Base-by-base conservation (phyloP, 1,140 invertebrate genomes). In the Paraescarpia echinospica region DNA sequence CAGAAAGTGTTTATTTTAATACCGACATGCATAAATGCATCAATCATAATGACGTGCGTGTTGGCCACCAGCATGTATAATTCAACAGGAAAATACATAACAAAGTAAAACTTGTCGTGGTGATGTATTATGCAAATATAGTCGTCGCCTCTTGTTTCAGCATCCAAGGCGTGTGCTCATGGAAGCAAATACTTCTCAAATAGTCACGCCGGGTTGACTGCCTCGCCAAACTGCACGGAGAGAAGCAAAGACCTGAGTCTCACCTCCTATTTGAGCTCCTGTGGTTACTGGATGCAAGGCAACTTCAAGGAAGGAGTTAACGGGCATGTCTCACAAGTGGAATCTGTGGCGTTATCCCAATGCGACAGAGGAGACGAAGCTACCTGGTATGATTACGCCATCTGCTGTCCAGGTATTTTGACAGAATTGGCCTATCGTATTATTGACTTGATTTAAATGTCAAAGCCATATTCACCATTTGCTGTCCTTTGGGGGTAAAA, bases 331-430 rank as follows among this genome's bases (percentile, higher is more conserved):
- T 18, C 33, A 35, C 1, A 4, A 18, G 18, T 90, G 33, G 89
- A 90, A 22, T 90, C 89, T 31, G 33, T 8, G 34, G 35, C 34
- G 14, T 31, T 90, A 18, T 31, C 33, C 18, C 5, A 90, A 22
- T 90, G 89, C 35, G 89, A 90, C 89, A 90, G 33, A 34, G 89
- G 89, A 90, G 89, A 90, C 35, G n/a, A 8, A 34, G 34, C 35
- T 33, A 34, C 35, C 89, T 34, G 89, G 35, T 90, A 90, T n/a
- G 35, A 18, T n/a, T 33, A 12, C 35, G 34, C 1, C 8, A 34
- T 90, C 34, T 90, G 89, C 5, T 90, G 89, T 22, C 89, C 89
- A 90, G 33, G 89, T 90, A 90, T 31, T 14, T n/a, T 77, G 22
- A 77, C 59, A 27, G 12, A 77, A 77, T 77, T 77, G 14, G 27